Evolutionary conservation across 1,140 invertebrate species (phyloP), one percentile per base, ranked within the genome.

Genomic region (Calephelis virginiensis): DNA sequence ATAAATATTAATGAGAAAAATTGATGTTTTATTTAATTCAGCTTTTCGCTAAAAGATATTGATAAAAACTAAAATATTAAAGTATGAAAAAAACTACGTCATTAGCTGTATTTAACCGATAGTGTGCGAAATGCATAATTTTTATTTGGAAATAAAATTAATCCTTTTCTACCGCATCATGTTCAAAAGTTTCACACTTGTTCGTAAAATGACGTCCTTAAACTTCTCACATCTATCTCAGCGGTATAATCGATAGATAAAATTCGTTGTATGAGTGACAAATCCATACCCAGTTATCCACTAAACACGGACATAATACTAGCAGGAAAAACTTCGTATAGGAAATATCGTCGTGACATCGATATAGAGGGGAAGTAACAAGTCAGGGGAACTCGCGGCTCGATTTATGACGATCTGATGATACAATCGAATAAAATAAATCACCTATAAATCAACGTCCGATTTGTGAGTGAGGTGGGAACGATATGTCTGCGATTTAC

Each of bases 391-490:
- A 68, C 63, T 37, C 10, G 50, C n/a, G 13, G n/a, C 45, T 68
- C 71, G 82, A 90, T 90, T 88, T 90, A 89, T 90, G 86, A 90
- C 80, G 75, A 80, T 86, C 84, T 86, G 86, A 88, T 90, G 88
- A 89, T 89, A 90, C 88, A 86, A 90, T 90, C 88, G 85, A 90
- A 90, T 90, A 85, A 89, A 89, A 89, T 89, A 89, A 85, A 86
- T 72, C 78, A 74, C 71, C 77, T 77, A 89, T 90, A 88, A 88
- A 90, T 90, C 88, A 90, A 88, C 82, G 88, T 89, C 86, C 82
- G 86, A 83, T 77, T 77, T 72, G 65, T 46, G 74, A 67, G 72
- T 67, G 80, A 81, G 78, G 82, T 82, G 82, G 64, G 78, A 82
- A 76, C 64, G 72, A 75, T 77, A 73, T 73, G 67, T 67, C 64